Evolutionary conservation across 64 coral and sea anemone genomes (phyloP), one percentile per base, ranked within the genome.

Genomic region (Stichodactyla mertensii): DNA sequence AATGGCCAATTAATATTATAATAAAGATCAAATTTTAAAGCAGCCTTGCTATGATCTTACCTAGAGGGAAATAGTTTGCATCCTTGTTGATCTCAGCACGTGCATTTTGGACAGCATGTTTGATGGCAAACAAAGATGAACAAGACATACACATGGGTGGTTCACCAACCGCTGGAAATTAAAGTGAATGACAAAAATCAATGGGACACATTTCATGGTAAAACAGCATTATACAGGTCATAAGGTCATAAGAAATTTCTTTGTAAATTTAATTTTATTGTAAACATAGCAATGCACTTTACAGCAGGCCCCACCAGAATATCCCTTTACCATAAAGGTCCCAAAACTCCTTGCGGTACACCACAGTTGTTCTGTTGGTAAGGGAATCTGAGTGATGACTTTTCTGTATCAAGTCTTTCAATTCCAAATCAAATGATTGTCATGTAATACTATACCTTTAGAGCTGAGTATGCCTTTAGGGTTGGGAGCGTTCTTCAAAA

Each of bases 91-190:
- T 97, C 59, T 97, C 95, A 53, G 56, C 78, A 31, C 92, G 77
- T 13, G 95, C 91, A 6, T 57, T 89, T 57, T 93, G 83, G 8
- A 97, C 66, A 56, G 91, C 92, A 54, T 97, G 91, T 83, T 93
- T 91, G 62, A 97, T 66, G 28, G 89, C 91, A 59, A 97, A 97
- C 83, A 97, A 57, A 61, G 92, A 82, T 26, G 92, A 93, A 54
- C 86, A 91, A 10, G 95, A 79, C 92, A 97, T 97, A 28, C 89
- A 91, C 74, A 91, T 81, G 14, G 95, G 95, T 36, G 95, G 95
- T 9, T 97, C 95, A 15, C 91, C 95, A 55, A 91, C 89, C 12
- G 89, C 95, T 97, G 10, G 36, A 10, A 26, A 64, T 45, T 45
- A 45, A 45, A 45, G 3, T 45, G 1, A 45, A 45, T 45, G 36